These are phyloP conservation scores for Scatophagus argus DNA, from an alignment of 2,113 vertebrate species.

Conservation along the genomic window DNA sequence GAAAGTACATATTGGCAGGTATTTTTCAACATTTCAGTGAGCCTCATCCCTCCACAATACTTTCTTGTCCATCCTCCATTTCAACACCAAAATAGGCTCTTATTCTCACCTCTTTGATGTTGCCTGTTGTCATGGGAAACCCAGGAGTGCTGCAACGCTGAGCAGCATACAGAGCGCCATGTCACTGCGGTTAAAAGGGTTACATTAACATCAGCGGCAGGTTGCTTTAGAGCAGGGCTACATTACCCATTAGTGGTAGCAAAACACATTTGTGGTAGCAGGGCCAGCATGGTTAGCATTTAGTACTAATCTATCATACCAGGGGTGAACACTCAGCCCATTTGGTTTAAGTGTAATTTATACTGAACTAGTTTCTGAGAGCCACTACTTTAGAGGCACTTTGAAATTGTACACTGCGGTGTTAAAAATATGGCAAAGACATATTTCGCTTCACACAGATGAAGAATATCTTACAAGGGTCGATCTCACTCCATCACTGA, in stretches of 20 bases:
- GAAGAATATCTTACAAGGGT: conserved; percentile 27
- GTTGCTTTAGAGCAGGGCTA: conserved; percentile 59
- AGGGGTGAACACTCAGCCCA: conserved; percentile 45
- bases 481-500: conserved; percentile 11
- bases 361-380: conserved; percentile 45
- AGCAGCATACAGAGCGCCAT: conserved; percentile 58
- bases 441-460: background rate
- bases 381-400: conserved; percentile 34
- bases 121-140: conserved; percentile 65
- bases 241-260: conserved; percentile 64
- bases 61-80: conserved; percentile 14
- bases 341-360: conserved; percentile 52
- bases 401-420: background rate
- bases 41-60: background rate
- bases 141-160: conserved; percentile 29
- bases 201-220: conserved; percentile 63
- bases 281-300: conserved; percentile 50
- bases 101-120: conserved; percentile 53
- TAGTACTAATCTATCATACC: conserved; percentile 42
- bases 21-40: background rate
- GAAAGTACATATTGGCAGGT: too few relatives aligned
- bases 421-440: conserved; percentile 13
- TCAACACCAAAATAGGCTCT: conserved; percentile 19
- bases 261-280: conserved; percentile 67
- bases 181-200: conserved; percentile 70